These are phyloP conservation scores for Hyposoter dolosus DNA, from an alignment of 2,888 invertebrate species.

Conservation along the genomic window DNA sequence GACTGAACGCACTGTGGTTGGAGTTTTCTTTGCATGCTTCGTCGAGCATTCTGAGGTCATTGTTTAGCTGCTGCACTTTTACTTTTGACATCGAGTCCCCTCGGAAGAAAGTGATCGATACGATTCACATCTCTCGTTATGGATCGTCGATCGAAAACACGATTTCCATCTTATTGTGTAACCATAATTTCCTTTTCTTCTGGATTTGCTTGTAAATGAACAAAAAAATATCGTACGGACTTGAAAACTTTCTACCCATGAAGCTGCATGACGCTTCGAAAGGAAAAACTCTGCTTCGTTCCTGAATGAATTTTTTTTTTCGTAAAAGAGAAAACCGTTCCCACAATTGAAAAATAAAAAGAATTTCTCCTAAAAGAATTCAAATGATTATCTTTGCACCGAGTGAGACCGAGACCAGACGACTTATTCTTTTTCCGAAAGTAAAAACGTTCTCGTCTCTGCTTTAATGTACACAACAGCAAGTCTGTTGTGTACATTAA, in stretches of 20 bases:
- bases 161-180: conserved; percentile 36
- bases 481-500: background rate
- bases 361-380: conserved; percentile 49
- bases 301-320: conserved; percentile 41
- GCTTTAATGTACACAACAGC: conserved; percentile 12
- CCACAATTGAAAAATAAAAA: conserved; percentile 46
- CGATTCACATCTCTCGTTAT: conserved; percentile 41
- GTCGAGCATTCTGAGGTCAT: background rate
- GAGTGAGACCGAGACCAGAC: conserved; percentile 26
- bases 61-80: conserved; percentile 17
- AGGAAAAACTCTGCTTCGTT: conserved; percentile 26
- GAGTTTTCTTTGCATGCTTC: conserved; percentile 2
- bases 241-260: conserved; percentile 33
- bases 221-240: background rate
- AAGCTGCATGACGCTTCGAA: background rate
- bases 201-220: conserved; percentile 2
- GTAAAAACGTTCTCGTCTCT: conserved; percentile 10
- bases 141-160: conserved; percentile 33
- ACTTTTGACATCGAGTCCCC: background rate
- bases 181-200: conserved; percentile 21
- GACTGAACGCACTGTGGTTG: conserved; percentile 13
- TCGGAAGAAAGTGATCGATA: conserved; percentile 50
- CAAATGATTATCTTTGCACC: conserved; percentile 43
- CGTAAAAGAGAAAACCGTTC: conserved; percentile 55
- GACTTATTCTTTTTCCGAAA: background rate